Base-by-base conservation (phyloP, 2,797 vertebrate species). In the Gastrophryne carolinensis region DNA sequence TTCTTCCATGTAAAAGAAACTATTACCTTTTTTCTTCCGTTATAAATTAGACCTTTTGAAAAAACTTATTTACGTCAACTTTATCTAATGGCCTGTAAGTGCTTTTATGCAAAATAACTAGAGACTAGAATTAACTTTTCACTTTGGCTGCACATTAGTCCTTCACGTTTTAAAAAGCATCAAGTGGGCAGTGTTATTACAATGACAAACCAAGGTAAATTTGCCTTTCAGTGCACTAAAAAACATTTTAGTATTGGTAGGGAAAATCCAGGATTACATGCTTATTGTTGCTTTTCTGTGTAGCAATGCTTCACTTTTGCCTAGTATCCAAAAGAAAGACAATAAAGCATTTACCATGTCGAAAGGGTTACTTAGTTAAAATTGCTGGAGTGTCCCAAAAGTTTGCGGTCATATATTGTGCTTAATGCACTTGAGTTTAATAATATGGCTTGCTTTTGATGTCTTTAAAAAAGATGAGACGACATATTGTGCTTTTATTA, bases 101-200 rank as follows among this genome's bases (percentile, higher is more conserved):
- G 87, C 87, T 88, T 90, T 90, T 89, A 90, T 91, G 88, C 89
- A 92, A 90, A 90, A 82, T 75, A 83, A 79, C 83, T 39, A 73
- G 82, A 85, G 83, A 83, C 82, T 85, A 84, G 84, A 91, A 91
- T 91, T 91, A 90, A 83, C 84, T 89, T 90, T 89, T 89, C 90
- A 87, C 79, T 12, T 84, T 88, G 84, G 82, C 77, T 89, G 87
- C 87, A 87, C 87, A 87, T 84, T 88, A 84, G 84, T 85, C 87
- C 85, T 86, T 82, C 79, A 78, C 74, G 71, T 77, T 80, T n/a
- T 35, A 66, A 73, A 82, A 83, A 89, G 86, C 86, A 80, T 63
- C 49, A 57, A 54, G 79, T 86, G 82, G 81, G 71, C 60, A 77
- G 83, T 86, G 81, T 87, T 87, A 79, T 82, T 86, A 82, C 47